These are phyloP conservation scores for Chironex yamaguchii DNA, from an alignment of 30 jellyfish, hydroid and myxozoan species.

Conservation along the genomic window DNA sequence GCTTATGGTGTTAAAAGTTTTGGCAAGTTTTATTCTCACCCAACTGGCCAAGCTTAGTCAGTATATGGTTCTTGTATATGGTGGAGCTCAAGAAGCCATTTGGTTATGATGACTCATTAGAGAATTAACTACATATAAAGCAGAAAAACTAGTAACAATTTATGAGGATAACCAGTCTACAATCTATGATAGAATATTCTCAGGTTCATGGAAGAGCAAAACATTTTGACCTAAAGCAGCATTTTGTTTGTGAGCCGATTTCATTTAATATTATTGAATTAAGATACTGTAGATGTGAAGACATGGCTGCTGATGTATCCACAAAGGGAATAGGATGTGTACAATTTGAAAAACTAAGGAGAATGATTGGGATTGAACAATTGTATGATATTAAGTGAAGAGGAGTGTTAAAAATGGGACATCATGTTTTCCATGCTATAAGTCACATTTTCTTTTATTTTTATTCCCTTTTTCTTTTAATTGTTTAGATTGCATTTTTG, in stretches of 20 bases:
- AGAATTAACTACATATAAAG: background rate
- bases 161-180: constrained; percentile 25
- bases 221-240: constrained; percentile 17
- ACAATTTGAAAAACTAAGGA: constrained; percentile 27
- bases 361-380: constrained; percentile 20
- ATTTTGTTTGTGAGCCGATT: background rate
- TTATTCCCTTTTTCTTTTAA: no score
- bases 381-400: no score
- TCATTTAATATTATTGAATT: background rate
- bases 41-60: constrained; percentile 35
- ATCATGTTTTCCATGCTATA: no score
- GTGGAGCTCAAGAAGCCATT: constrained; percentile 36
- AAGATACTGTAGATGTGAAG: constrained; percentile 38
- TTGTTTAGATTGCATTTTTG: no score
- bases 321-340: constrained; percentile 24
- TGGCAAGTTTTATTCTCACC: constrained; percentile 19
- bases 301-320: constrained; percentile 34
- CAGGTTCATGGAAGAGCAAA: constrained; percentile 42
- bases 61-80: no score
- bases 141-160: background rate
- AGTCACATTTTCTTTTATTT: no score
- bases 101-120: constrained; percentile 33
- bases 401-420: no score
- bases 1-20: constrained; percentile 47
- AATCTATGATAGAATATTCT: constrained; percentile 14